These are phyloP conservation scores for Oceanodroma tethys DNA, from an alignment of 2,113 vertebrate genomes.

Conservation along the genomic window DNA sequence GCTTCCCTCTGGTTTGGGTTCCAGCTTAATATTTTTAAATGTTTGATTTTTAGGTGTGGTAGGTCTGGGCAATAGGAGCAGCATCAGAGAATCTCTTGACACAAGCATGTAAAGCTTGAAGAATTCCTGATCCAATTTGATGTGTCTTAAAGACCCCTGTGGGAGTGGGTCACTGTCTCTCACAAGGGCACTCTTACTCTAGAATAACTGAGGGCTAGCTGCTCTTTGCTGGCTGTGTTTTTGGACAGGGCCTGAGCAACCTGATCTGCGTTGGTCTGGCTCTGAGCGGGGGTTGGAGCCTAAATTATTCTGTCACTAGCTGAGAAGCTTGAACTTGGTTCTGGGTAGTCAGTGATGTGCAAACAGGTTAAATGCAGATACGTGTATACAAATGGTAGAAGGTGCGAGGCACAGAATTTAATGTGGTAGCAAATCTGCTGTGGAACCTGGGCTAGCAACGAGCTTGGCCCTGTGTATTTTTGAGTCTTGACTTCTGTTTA, in stretches of 20 bases:
- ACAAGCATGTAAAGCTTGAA: not conserved
- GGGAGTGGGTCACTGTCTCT: not conserved
- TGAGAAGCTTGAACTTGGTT: not conserved
- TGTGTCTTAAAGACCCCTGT: not conserved
- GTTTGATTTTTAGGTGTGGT: not conserved
- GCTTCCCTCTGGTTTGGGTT: not conserved
- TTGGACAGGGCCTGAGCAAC: not conserved
- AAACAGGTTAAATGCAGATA: not conserved
- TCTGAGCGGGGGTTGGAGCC: not conserved
- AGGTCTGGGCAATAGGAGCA: not conserved
- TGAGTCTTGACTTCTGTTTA: not conserved
- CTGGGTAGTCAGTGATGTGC: not conserved
- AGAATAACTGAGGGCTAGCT: not conserved
- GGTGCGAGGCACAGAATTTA: not conserved
- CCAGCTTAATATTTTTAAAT: not conserved
- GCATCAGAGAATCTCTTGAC: not conserved
- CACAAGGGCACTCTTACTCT: not conserved
- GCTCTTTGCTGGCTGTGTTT: not conserved
- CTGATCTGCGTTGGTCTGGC: not conserved
- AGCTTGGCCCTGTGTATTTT: no score
- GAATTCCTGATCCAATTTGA: not conserved
- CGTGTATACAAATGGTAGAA: not conserved
- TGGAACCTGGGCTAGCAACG: not conserved
- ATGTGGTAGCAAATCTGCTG: not conserved
- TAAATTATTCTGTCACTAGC: not conserved